phyloP scores from a whole-genome alignment of 2,113 vertebrate species.

The Corythornis madagascariensis region DNA sequence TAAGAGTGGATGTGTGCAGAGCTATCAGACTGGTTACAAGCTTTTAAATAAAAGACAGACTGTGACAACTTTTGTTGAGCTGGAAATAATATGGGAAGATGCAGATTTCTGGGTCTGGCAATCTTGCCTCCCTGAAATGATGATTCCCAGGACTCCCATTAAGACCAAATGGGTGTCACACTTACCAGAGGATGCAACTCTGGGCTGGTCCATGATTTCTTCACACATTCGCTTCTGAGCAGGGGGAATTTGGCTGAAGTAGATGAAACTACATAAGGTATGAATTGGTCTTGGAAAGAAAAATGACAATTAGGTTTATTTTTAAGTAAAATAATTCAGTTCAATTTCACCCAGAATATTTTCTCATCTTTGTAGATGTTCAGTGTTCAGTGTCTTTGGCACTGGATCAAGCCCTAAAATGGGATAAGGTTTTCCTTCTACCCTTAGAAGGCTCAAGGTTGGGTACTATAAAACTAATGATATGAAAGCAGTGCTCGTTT shows the following conservation, averaged over 20 bases:
- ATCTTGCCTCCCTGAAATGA: background rate
- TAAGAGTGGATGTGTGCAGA: background rate
- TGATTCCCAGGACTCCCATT: background rate
- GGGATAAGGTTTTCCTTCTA: background rate
- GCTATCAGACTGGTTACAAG: background rate
- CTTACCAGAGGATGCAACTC: background rate
- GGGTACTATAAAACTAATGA: background rate
- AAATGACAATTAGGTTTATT: background rate
- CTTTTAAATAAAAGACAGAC: background rate
- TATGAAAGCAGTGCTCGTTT: background rate
- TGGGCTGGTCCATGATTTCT: background rate
- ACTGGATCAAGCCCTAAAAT: background rate
- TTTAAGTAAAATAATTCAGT: background rate
- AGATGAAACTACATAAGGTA: background rate
- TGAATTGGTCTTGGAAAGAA: background rate
- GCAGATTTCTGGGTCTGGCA: background rate
- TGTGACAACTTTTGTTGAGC: background rate
- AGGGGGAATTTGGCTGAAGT: background rate
- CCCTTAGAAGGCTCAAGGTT: background rate
- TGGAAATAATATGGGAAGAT: background rate
- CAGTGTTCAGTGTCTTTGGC: background rate
- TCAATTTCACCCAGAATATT: background rate
- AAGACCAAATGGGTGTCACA: background rate
- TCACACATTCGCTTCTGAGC: background rate
- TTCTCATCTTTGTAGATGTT: background rate